A percentile compares a stretch with the other conserved stretches of the same genome.
Conservation (phyloP, 2,888 invertebrate genomes). For the Aradus depressus region DNA sequence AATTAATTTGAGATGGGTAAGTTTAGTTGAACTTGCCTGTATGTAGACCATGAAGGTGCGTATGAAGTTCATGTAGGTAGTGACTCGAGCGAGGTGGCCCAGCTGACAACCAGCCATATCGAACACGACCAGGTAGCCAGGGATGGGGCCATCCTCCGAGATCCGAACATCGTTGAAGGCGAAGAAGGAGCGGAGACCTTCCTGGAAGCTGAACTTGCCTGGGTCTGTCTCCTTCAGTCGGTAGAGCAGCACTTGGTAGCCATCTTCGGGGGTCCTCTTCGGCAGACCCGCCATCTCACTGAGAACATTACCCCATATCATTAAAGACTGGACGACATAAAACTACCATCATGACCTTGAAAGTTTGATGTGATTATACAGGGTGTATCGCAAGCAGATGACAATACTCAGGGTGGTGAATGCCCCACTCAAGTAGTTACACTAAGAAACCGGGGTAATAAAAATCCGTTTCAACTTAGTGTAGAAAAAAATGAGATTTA, state of each 20-base stretch:
- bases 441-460: too few species aligned
- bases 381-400: too few species aligned
- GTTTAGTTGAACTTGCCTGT: constrained; percentile 32
- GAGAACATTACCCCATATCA: not conserved
- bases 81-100: constrained; percentile 32
- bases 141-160: constrained; percentile 32
- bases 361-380: too few species aligned
- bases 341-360: too few species aligned
- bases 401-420: too few species aligned
- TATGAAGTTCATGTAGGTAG: constrained; percentile 30
- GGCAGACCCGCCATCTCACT: constrained; percentile 31
- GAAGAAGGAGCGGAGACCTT: constrained; percentile 32
- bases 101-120: constrained; percentile 33
- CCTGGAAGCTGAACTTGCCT: constrained; percentile 30
- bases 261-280: constrained; percentile 31
- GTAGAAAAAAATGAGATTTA: not conserved
- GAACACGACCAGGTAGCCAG: constrained; percentile 33
- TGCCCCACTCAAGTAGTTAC: not conserved
- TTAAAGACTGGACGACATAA: not conserved
- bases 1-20: too few species aligned
- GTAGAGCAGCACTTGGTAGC: constrained; percentile 32
- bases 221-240: constrained; percentile 32
- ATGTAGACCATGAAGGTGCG: constrained; percentile 34
- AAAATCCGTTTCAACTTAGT: too few species aligned
- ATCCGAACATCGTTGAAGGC: constrained; percentile 33